phyloP scores from a whole-genome alignment of 35 echinoderm and acorn worm genomes.

The Apostichopus japonicus region DNA sequence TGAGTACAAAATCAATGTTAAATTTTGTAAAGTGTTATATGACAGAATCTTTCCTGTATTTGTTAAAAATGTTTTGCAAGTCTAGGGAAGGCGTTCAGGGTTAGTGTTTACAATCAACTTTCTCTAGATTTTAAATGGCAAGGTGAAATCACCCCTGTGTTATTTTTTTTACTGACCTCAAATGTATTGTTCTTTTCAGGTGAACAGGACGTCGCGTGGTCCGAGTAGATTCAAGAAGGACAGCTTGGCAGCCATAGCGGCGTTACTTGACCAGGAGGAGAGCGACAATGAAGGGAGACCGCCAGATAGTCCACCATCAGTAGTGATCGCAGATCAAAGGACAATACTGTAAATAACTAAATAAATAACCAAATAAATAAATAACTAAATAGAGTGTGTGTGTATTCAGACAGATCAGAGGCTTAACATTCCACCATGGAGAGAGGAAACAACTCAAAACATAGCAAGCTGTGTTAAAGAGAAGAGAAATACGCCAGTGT shows the following conservation, averaged over 20 bases:
- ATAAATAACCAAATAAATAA: not conserved
- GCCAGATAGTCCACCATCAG: slow-evolving; percentile 71
- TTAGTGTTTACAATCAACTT: too few relatives aligned
- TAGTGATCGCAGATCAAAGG: slow-evolving; percentile 91
- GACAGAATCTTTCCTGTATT: too few relatives aligned
- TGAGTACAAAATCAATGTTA: not conserved
- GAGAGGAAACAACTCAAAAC: too few relatives aligned
- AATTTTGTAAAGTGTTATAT: too few relatives aligned
- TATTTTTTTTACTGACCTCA: too few relatives aligned
- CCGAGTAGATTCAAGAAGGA: slow-evolving; percentile 79
- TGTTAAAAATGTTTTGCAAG: too few relatives aligned
- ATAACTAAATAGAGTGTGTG: not conserved
- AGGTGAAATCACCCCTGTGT: too few relatives aligned
- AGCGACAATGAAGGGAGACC: slow-evolving; percentile 56
- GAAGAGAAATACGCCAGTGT: too few relatives aligned
- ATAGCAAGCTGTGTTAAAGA: too few relatives aligned
- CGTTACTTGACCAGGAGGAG: slow-evolving; percentile 83
- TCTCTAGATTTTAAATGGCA: too few relatives aligned
- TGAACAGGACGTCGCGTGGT: slow-evolving; percentile 66
- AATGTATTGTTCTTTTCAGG: slow-evolving; percentile 21
- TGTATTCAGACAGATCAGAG: slow-evolving; percentile 26
- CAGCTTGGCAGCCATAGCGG: slow-evolving; percentile 85
- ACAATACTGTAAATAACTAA: slow-evolving; percentile 70
- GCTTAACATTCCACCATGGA: too few relatives aligned
- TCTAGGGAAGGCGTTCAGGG: too few relatives aligned